phyloP scores from a whole-genome alignment of 2,113 vertebrate species.

The Corynorhinus townsendii region DNA sequence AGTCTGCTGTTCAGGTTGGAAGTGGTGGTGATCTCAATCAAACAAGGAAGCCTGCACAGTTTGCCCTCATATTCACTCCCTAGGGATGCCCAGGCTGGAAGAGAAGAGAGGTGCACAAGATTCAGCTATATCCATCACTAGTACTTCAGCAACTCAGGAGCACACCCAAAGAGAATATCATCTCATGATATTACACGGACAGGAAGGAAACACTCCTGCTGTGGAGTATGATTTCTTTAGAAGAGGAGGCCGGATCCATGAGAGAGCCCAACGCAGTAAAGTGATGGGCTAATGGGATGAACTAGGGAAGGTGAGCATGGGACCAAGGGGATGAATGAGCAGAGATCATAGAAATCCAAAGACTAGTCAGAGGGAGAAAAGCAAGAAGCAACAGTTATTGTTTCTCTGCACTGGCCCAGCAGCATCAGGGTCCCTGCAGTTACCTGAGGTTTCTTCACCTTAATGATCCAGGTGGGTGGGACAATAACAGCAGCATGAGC shows the following conservation, averaged over 20 bases:
- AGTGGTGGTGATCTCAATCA: neutral
- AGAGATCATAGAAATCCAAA: neutral
- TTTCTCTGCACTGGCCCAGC: conserved; percentile 58
- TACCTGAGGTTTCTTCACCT: conserved; percentile 99
- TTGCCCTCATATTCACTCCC: neutral
- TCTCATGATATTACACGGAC: neutral
- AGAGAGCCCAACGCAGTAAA: neutral
- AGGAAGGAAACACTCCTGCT: neutral
- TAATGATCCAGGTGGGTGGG: conserved; percentile 99
- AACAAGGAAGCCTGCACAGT: neutral
- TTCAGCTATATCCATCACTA: neutral
- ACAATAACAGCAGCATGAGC: conserved; percentile 96
- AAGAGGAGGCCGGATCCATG: neutral
- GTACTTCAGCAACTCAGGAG: neutral
- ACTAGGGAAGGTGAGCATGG: neutral
- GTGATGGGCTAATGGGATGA: neutral
- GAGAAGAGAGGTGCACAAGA: neutral
- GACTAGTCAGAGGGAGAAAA: conserved; percentile 48
- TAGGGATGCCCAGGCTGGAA: neutral
- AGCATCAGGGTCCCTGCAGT: conserved; percentile 77
- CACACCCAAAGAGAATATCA: neutral
- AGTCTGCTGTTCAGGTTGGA: neutral
- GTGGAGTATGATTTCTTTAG: neutral
- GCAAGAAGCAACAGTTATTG: conserved; percentile 46
- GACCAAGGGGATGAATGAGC: neutral